phyloP scores from a whole-genome alignment of 2,113 vertebrate species.

The Leucopsar rothschildi region DNA sequence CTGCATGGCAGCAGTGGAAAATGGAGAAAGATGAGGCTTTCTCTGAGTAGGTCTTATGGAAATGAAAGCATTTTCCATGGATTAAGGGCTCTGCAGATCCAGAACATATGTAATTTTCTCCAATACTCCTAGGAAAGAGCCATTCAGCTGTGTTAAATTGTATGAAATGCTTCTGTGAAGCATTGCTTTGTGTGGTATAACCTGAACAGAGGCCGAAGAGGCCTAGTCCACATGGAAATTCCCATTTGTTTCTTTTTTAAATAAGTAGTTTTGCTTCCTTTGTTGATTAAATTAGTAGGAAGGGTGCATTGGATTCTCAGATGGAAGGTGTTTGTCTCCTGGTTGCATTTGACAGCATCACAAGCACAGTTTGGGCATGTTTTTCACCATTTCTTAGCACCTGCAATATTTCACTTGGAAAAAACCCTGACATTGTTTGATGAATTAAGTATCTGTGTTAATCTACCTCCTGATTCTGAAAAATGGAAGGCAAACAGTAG shows the following conservation, averaged over 20 bases:
- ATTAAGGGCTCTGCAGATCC: constrained; percentile 19
- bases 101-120: constrained; percentile 23
- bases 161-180: background rate
- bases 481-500: background rate
- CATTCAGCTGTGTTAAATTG: background rate
- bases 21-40: constrained; percentile 23
- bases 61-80: constrained; percentile 30
- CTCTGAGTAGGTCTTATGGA: background rate
- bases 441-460: constrained; percentile 39
- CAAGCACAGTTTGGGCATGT: background rate
- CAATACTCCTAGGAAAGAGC: background rate
- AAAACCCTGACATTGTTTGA: background rate
- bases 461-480: constrained; percentile 32
- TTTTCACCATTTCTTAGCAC: background rate
- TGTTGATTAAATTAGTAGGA: background rate
- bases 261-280: background rate
- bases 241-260: background rate
- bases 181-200: background rate
- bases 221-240: background rate
- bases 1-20: background rate
- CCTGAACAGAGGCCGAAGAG: background rate
- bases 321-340: background rate
- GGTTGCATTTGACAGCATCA: background rate
- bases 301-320: background rate
- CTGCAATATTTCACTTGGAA: background rate